These are phyloP conservation scores for Stichodactyla helianthus DNA, from an alignment of 64 coral and sea anemone species.

Conservation along the genomic window DNA sequence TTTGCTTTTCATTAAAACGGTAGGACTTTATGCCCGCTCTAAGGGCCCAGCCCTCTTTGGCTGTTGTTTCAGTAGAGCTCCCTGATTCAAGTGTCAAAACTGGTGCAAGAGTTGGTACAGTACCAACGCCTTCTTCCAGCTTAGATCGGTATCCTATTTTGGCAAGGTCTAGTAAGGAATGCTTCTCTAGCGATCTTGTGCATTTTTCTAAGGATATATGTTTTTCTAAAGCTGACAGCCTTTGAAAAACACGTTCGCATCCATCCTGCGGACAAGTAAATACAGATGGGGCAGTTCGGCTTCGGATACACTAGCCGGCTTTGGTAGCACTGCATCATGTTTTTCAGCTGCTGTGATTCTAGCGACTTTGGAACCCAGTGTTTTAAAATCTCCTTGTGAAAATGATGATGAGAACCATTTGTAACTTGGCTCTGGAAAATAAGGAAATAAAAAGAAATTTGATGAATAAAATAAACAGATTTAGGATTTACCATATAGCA, in stretches of 20 bases:
- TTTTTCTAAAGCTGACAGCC: conserved; percentile 26
- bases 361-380: not conserved
- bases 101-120: not conserved
- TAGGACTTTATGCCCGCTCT: conserved; percentile 11
- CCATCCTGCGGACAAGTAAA: not conserved
- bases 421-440: not conserved
- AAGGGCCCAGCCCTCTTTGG: conserved; percentile 44
- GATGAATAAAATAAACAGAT: too few species aligned
- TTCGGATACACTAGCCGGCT: too few species aligned
- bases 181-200: conserved; percentile 23
- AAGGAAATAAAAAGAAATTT: too few species aligned
- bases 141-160: conserved; percentile 1
- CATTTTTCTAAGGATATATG: conserved; percentile 36
- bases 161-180: conserved; percentile 36
- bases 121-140: conserved; percentile 2
- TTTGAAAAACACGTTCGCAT: conserved; percentile 25
- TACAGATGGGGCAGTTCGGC: too few species aligned
- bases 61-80: not conserved
- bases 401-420: not conserved
- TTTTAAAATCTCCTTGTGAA: conserved; percentile 26
- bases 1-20: conserved; percentile 51
- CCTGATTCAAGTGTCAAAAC: not conserved
- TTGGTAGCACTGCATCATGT: too few species aligned
- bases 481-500: too few species aligned
- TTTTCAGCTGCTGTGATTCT: too few species aligned